These are phyloP conservation scores for Heliopora coerulea DNA, from an alignment of 92 coral and sea anemone genomes.

Conservation along the genomic window DNA sequence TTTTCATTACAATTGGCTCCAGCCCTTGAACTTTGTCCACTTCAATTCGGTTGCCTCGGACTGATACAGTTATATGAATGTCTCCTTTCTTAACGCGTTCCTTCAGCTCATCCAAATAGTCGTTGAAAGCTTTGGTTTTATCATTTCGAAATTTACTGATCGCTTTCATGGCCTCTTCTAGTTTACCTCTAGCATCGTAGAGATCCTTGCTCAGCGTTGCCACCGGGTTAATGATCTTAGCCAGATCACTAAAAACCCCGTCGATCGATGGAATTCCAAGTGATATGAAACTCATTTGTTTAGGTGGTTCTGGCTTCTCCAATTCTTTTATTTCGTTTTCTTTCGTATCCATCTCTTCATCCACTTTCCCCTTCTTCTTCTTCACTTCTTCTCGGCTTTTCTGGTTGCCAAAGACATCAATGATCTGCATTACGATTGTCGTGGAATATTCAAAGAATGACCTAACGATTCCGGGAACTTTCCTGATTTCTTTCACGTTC, in stretches of 20 bases:
- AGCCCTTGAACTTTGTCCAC: slow-evolving; percentile 25
- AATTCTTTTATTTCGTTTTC: not conserved
- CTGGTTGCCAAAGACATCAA: slow-evolving; percentile 14
- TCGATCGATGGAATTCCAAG: slow-evolving; percentile 23
- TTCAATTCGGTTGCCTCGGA: not conserved
- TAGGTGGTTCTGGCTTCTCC: slow-evolving; percentile 25
- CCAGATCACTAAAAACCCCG: slow-evolving; percentile 19
- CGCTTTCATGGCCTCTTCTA: slow-evolving; percentile 25
- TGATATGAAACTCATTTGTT: slow-evolving; percentile 19
- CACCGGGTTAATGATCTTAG: slow-evolving; percentile 25
- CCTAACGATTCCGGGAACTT: slow-evolving; percentile 18
- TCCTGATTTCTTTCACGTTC: slow-evolving; percentile 22
- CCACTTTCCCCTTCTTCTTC: slow-evolving; percentile 17
- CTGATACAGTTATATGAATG: slow-evolving; percentile 13
- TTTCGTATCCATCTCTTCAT: not conserved
- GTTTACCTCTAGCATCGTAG: slow-evolving; percentile 9
- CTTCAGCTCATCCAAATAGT: slow-evolving; percentile 32
- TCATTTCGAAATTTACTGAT: slow-evolving; percentile 32
- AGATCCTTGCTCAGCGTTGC: slow-evolving; percentile 9
- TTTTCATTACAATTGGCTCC: slow-evolving; percentile 12
- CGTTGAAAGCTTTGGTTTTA: slow-evolving; percentile 30
- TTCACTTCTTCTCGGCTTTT: slow-evolving; percentile 11
- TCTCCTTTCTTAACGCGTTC: slow-evolving; percentile 23
- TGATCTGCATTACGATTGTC: slow-evolving; percentile 18
- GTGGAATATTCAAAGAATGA: slow-evolving; percentile 23